Percentiles rank a stretch among this genome's conserved stretches.
Conservation (phyloP, 1,140 invertebrate genomes). For the Brachystomella parvula region DNA sequence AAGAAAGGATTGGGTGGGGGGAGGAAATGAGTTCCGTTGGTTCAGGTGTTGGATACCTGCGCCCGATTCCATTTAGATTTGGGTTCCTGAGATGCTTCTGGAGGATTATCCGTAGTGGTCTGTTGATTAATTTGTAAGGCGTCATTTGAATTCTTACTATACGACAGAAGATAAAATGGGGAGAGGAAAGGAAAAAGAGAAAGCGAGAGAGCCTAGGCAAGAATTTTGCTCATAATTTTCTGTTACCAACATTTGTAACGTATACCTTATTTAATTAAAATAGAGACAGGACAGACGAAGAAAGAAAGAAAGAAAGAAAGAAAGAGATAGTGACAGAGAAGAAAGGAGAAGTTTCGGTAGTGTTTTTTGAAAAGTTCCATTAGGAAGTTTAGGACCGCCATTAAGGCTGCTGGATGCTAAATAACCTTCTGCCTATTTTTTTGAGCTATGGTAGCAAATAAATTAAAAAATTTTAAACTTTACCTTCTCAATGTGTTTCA, state of each 20-base stretch:
- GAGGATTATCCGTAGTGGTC: constrained; percentile 38
- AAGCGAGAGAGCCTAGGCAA: constrained; percentile 11
- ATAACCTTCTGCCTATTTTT: too few species aligned
- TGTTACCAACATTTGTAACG: neutral
- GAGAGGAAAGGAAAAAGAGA: constrained; percentile 3
- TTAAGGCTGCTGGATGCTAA: too few species aligned
- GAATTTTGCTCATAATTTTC: too few species aligned
- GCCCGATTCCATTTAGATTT: constrained; percentile 57
- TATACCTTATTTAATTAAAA: neutral
- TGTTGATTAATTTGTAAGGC: constrained; percentile 22
- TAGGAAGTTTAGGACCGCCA: too few species aligned
- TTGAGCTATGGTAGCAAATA: too few species aligned
- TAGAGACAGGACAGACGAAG: constrained; percentile 12
- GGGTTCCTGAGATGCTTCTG: constrained; percentile 35
- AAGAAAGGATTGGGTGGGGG: too few species aligned
- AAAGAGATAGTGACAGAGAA: constrained; percentile 28
- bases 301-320: constrained; percentile 15
- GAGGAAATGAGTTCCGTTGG: too few species aligned
- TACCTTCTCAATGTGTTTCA: constrained; percentile 90
- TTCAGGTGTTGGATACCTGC: constrained; percentile 53
- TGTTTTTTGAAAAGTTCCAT: neutral
- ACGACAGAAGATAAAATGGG: neutral
- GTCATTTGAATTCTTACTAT: constrained; percentile 25
- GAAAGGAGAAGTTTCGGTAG: neutral
- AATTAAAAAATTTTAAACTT: constrained; percentile 26